Base-by-base conservation (phyloP, 2,113 vertebrate genomes). In the Thymallus thymallus region DNA sequence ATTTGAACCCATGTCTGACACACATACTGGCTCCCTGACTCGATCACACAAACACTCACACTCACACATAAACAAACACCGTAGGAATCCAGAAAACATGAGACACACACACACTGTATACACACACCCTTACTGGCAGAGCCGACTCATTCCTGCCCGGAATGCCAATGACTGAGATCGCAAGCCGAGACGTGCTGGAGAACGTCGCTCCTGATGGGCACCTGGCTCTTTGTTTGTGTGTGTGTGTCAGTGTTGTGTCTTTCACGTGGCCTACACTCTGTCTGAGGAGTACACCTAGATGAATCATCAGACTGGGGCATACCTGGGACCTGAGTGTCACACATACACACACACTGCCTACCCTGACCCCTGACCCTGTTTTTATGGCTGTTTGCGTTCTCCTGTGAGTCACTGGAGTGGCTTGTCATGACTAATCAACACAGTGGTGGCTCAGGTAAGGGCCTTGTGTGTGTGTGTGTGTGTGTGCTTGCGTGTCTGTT, bases 181-280 rank as follows among this genome's bases (percentile, higher is more conserved):
- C 93, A 88, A 87, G 93, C 84, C 35, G 16, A 79, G 84, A 88
- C 93, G 80, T 89, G 91, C 85, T 75, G 76, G 77, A 85, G 80
- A 69, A 70, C 72, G 29, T 82, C 80, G 80, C 71, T 81, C 75
- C 79, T 83, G 71, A 85, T 72, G 86, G 88, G 87, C 84, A 88
- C 84, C 81, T 86, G 82, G 79, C 72, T 72, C 0, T 45, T 3
- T 62, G n/a, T 69, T 69, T 73, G 74, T 65, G 41, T 20, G 67
- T 18, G 72, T 67, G 63, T 60, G 64, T 76, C 68, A 69, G 48
- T 66, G 76, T 23, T 62, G 68, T 22, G 63, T 51, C 30, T 74
- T 6, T 76, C 76, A 72, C 60, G 68, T 71, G 12, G 69, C 67
- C 64, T 75, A 46, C 1, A 20, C 77, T 71, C 58, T 20, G 79